These are phyloP conservation scores for Quadroppia sp. DNA, from an alignment of 2,888 invertebrate genomes.

Conservation along the genomic window DNA sequence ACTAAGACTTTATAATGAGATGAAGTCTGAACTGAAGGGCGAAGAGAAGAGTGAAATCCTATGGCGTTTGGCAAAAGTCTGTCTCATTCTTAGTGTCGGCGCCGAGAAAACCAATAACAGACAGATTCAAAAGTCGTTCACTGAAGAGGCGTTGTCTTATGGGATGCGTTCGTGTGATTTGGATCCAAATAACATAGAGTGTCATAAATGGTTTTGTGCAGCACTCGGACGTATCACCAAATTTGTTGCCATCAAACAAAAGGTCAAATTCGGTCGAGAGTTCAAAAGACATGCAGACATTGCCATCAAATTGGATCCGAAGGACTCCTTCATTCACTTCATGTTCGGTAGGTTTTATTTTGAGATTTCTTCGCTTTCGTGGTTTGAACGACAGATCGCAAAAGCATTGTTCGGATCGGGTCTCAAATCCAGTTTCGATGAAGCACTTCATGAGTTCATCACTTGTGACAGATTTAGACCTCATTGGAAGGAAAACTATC, in stretches of 20 bases:
- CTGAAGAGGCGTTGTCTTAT: neutral
- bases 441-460: constrained; percentile 59
- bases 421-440: constrained; percentile 60
- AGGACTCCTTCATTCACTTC: constrained; percentile 63
- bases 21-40: neutral
- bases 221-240: constrained; percentile 50
- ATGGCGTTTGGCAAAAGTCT: neutral
- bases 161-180: neutral
- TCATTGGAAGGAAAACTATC: constrained; percentile 60
- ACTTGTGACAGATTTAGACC: constrained; percentile 58
- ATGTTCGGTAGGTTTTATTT: constrained; percentile 67
- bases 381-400: constrained; percentile 66
- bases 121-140: neutral
- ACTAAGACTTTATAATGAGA: neutral
- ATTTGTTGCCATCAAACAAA: constrained; percentile 60
- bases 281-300: constrained; percentile 66
- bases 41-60: constrained; percentile 1
- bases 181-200: neutral
- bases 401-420: constrained; percentile 62
- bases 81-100: neutral
- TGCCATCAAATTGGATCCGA: constrained; percentile 61
- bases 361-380: constrained; percentile 59
- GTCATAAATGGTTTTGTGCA: constrained; percentile 20
- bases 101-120: neutral
- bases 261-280: constrained; percentile 62